Evolutionary conservation across 2,797 vertebrate species (phyloP).

Genomic region (Danio aesculapii): DNA sequence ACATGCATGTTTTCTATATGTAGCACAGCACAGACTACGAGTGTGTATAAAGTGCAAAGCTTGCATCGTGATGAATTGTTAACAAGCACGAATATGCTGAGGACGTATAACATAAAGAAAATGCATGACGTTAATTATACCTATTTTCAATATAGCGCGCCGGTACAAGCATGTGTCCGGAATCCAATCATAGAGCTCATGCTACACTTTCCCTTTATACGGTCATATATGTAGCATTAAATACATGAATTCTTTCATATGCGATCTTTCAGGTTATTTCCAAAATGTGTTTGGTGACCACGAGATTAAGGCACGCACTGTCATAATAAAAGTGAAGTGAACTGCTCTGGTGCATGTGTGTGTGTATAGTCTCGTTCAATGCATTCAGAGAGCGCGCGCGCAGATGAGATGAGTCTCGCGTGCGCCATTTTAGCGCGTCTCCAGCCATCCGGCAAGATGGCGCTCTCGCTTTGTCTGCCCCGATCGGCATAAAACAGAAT

Average conservation of each 20-base stretch:
- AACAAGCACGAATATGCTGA: not conserved
- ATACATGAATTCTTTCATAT: not conserved
- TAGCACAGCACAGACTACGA: not conserved
- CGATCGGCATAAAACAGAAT: conserved; percentile 68
- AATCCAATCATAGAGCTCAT: not conserved
- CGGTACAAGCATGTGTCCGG: not conserved
- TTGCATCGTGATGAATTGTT: not conserved
- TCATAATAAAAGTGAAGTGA: not conserved
- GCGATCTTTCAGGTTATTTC: not conserved
- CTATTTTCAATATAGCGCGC: not conserved
- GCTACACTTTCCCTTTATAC: not conserved
- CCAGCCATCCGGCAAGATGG: conserved; percentile 86
- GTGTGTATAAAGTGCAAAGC: not conserved
- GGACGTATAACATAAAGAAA: not conserved
- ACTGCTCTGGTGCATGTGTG: not conserved
- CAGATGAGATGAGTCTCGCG: conserved; percentile 68
- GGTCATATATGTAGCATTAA: not conserved
- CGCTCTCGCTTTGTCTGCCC: conserved; percentile 84
- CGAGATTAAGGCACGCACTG: no score
- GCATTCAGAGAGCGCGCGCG: conserved; percentile 29
- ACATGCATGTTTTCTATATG: conserved; percentile 12
- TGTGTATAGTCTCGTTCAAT: not conserved
- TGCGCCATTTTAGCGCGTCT: conserved; percentile 88
- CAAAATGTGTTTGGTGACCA: not conserved
- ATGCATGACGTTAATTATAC: not conserved